A percentile compares a stretch with the other conserved stretches of the same genome.
Evolutionary conservation across 37 sponge, comb jelly and placozoan genomes (phyloP).

Genomic region (Theonella swinhoei): DNA sequence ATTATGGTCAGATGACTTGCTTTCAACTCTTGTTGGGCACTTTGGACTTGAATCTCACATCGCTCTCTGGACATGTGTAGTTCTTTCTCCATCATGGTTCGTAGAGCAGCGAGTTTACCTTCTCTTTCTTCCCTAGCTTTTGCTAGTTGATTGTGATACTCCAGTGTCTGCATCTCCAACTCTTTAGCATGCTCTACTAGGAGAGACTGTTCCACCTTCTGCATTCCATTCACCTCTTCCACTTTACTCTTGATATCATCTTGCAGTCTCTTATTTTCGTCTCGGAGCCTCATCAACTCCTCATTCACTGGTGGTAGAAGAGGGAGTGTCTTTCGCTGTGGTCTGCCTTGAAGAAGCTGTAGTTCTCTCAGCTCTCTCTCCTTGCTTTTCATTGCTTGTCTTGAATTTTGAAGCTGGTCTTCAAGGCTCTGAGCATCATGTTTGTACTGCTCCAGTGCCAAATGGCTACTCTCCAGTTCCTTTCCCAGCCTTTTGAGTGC

Average conservation of each 20-base stretch:
- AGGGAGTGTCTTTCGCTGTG: neutral
- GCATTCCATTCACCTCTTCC: neutral
- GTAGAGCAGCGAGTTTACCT: neutral
- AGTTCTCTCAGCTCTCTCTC: neutral
- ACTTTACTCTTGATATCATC: neutral
- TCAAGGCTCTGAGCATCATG: neutral
- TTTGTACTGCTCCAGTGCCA: neutral
- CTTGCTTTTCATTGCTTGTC: neutral
- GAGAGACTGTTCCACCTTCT: neutral
- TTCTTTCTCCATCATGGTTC: neutral
- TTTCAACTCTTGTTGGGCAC: neutral
- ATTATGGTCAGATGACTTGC: neutral
- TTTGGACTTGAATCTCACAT: neutral
- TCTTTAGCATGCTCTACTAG: neutral
- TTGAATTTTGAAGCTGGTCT: neutral
- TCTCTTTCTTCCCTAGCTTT: neutral
- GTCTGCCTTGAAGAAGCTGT: neutral
- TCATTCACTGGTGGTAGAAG: neutral
- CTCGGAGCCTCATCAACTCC: neutral
- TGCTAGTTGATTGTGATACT: neutral
- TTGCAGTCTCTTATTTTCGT: neutral
- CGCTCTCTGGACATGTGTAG: neutral
- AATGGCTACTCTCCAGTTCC: conserved; percentile 7
- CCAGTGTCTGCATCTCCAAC: neutral
- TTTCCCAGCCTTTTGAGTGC: neutral